These are phyloP conservation scores for Decapterus maruadsi DNA, from an alignment of 2,797 vertebrate species.

Conservation along the genomic window DNA sequence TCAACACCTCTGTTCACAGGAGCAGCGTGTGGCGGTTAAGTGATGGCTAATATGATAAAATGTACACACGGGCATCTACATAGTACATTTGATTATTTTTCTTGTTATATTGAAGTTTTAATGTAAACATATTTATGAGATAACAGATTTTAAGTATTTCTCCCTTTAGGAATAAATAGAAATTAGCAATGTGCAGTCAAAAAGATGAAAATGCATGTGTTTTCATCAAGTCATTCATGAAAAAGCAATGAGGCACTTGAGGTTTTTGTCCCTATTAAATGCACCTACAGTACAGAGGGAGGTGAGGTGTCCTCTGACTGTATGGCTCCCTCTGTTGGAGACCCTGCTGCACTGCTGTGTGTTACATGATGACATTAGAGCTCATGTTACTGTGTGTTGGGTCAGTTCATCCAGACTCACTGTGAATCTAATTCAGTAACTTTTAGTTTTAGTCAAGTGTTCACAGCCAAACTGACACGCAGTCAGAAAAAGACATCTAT, in stretches of 20 bases:
- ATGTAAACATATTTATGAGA: not conserved
- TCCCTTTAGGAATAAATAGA: not conserved
- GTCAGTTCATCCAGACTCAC: not conserved
- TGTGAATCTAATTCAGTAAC: conserved; percentile 32
- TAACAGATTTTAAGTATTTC: not conserved
- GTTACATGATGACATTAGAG: not conserved
- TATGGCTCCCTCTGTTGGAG: conserved; percentile 57
- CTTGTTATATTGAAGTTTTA: not conserved
- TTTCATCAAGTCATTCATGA: not conserved
- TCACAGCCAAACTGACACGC: not conserved
- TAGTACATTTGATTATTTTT: too few species aligned
- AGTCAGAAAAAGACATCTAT: too few species aligned
- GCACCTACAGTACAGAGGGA: not conserved
- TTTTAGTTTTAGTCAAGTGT: not conserved
- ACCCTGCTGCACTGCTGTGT: not conserved
- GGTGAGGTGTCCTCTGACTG: not conserved
- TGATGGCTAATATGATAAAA: too few species aligned
- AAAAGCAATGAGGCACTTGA: conserved; percentile 41
- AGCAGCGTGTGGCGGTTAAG: too few species aligned
- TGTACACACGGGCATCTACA: too few species aligned
- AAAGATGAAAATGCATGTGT: not conserved
- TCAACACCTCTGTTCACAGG: not conserved
- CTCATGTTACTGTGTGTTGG: not conserved
- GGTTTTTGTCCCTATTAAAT: conserved; percentile 4
- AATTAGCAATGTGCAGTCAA: not conserved